A percentile compares a stretch with the other conserved stretches of the same genome.
phyloP scores from a whole-genome alignment of 2,888 invertebrate genomes.

The Brassicogethes aeneus region DNA sequence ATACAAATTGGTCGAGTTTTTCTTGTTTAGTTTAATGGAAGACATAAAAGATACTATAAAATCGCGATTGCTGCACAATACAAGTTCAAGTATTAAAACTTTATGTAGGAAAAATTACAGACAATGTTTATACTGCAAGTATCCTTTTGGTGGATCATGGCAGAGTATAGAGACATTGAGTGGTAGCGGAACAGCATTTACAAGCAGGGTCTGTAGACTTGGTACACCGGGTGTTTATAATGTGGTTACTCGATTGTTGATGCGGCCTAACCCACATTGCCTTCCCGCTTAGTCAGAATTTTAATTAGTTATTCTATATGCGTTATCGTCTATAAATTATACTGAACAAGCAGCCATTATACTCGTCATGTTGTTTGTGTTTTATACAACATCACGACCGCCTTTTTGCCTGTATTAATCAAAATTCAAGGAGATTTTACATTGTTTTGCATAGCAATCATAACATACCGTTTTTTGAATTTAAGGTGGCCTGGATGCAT shows the following conservation, averaged over 20 bases:
- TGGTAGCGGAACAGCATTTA: background rate
- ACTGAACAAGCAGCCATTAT: conserved; percentile 3
- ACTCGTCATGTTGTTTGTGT: background rate
- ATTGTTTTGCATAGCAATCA: background rate
- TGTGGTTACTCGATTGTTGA: conserved; percentile 36
- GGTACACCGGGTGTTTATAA: conserved; percentile 39
- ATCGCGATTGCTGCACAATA: conserved; percentile 22
- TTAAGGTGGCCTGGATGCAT: conserved; percentile 93
- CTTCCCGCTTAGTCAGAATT: conserved; percentile 34
- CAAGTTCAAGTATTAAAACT: conserved; percentile 20
- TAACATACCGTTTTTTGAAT: too few relatives aligned
- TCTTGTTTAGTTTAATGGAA: conserved; percentile 17
- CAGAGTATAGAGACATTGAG: too few relatives aligned
- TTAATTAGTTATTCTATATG: conserved; percentile 41
- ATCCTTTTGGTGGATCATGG: too few relatives aligned
- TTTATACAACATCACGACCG: background rate
- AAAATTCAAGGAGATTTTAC: background rate
- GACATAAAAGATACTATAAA: conserved; percentile 18
- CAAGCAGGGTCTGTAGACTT: background rate
- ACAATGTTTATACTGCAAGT: conserved; percentile 13
- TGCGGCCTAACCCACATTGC: conserved; percentile 29
- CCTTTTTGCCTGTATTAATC: background rate
- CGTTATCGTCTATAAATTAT: conserved; percentile 38
- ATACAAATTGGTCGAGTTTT: conserved; percentile 10
- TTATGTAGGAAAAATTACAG: conserved; percentile 19